Percentiles rank a stretch among this genome's conserved stretches.
These are phyloP conservation scores for Eulemur macaco DNA, from an alignment of 2,113 vertebrate genomes.

Conservation along the genomic window DNA sequence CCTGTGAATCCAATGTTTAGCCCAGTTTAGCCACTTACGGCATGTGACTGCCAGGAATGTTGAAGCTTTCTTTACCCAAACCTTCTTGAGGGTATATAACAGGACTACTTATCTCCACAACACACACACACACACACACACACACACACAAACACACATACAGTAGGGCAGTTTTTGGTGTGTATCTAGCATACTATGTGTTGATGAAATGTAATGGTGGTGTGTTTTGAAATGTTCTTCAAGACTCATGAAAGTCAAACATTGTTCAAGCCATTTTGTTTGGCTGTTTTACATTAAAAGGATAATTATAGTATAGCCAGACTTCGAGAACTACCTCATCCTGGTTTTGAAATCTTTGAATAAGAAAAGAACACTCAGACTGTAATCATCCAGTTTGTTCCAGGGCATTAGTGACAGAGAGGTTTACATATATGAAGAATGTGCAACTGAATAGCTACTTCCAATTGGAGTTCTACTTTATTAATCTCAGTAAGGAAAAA, in stretches of 20 bases:
- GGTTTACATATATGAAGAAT: background rate
- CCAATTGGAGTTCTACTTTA: background rate
- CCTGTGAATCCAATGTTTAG: background rate
- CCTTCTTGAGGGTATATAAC: background rate
- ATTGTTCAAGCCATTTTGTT: background rate
- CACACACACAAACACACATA: background rate
- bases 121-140: background rate
- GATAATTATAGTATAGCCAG: background rate
- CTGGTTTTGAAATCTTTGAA: conserved; percentile 6
- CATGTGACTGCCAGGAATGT: background rate
- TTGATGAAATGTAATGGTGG: background rate
- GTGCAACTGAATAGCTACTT: background rate
- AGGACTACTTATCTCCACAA: background rate
- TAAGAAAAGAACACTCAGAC: background rate
- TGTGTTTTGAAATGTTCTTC: background rate
- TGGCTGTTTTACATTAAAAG: conserved; percentile 11
- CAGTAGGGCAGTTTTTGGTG: background rate
- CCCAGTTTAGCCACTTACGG: background rate
- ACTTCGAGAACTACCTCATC: background rate
- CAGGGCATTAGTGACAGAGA: background rate
- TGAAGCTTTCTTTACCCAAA: background rate
- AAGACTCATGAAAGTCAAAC: background rate
- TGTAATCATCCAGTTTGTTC: background rate
- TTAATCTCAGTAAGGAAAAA: conserved; percentile 46
- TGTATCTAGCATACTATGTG: background rate